Percentiles rank a stretch among this genome's conserved stretches.
phyloP scores from a whole-genome alignment of 2,797 vertebrate genomes.

The Xiphophorus birchmanni region DNA sequence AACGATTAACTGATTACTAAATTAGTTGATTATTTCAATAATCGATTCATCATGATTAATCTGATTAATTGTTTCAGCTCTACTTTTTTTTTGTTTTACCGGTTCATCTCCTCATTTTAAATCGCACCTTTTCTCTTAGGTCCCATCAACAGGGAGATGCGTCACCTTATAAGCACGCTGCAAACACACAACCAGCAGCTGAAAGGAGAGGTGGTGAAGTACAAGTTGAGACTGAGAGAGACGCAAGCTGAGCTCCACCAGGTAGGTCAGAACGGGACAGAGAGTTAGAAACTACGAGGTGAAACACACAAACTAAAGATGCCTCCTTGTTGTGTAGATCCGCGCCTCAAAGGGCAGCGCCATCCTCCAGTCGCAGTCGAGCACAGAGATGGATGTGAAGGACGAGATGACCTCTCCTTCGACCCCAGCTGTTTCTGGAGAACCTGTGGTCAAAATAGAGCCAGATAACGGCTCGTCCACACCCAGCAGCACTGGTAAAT shows the following conservation, averaged over 20 bases:
- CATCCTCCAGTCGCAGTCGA: conserved; percentile 91
- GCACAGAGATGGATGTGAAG: conserved; percentile 89
- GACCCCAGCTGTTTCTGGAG: conserved; percentile 65
- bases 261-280: conserved; percentile 68
- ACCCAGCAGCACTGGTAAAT: conserved; percentile 75
- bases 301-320: background rate
- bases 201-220: conserved; percentile 95
- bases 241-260: conserved; percentile 92
- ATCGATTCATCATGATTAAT: no score
- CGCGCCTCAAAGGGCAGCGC: conserved; percentile 86
- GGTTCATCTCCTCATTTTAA: background rate
- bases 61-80: no score
- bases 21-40: no score
- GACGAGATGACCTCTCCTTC: conserved; percentile 84
- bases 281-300: background rate
- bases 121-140: conserved; percentile 74
- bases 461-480: conserved; percentile 84
- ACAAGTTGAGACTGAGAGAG: conserved; percentile 91
- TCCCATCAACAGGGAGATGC: conserved; percentile 97
- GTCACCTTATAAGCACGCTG: conserved; percentile 95
- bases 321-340: conserved; percentile 73
- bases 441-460: conserved; percentile 84
- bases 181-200: conserved; percentile 98
- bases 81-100: background rate
- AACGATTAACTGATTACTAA: no score